These are phyloP conservation scores for Cecidostiba fungosa DNA, from an alignment of 2,888 invertebrate species.

Conservation along the genomic window DNA sequence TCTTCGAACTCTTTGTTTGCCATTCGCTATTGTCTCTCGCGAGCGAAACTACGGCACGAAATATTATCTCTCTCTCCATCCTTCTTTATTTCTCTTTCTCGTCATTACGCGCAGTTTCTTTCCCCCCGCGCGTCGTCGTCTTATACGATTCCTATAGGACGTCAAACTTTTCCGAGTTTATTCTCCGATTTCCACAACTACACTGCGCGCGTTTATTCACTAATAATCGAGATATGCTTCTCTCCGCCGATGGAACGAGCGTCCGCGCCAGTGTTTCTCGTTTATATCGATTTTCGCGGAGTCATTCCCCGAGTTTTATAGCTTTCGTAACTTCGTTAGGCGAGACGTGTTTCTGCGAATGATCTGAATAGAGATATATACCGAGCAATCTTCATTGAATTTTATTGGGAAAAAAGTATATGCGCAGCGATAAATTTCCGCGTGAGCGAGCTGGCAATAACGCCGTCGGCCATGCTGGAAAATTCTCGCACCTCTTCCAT, in stretches of 20 bases:
- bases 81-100: conserved; percentile 54
- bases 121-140: conserved; percentile 1
- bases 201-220: conserved; percentile 19
- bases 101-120: conserved; percentile 52
- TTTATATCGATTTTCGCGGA: no score
- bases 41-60: conserved; percentile 58
- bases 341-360: background rate
- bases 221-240: conserved; percentile 42
- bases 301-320: no score
- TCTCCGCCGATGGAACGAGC: background rate
- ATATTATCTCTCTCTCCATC: conserved; percentile 48
- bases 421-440: background rate
- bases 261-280: no score
- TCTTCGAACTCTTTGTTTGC: conserved; percentile 73
- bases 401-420: background rate
- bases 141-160: conserved; percentile 42
- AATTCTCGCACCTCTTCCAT: conserved; percentile 11
- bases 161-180: conserved; percentile 57
- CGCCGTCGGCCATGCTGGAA: conserved; percentile 47
- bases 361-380: background rate
- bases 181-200: conserved; percentile 44
- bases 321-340: no score
- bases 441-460: background rate
- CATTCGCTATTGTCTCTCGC: conserved; percentile 73
- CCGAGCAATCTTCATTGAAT: no score